Conservation (phyloP, 1,140 invertebrate species). For the Euschistus heros region DNA sequence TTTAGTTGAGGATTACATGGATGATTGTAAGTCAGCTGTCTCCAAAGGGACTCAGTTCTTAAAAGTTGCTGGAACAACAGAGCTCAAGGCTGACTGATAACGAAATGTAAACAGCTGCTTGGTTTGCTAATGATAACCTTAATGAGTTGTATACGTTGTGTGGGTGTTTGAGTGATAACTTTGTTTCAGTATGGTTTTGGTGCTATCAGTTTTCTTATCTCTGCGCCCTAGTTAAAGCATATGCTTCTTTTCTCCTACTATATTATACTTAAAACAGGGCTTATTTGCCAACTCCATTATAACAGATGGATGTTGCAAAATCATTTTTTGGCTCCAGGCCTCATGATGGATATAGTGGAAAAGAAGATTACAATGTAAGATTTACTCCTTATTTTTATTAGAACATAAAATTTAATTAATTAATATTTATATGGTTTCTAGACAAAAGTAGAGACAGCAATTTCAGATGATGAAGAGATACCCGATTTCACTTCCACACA, state of each 20-base stretch:
- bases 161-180: too few relatives aligned
- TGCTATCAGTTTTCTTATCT: neutral
- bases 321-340: conserved; percentile 71
- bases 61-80: too few relatives aligned
- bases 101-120: too few relatives aligned
- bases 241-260: neutral
- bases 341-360: conserved; percentile 78
- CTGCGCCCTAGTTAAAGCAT: neutral
- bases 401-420: neutral
- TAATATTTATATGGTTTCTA: conserved; percentile 30
- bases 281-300: neutral
- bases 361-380: conserved; percentile 65
- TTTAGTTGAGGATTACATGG: too few relatives aligned
- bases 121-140: too few relatives aligned
- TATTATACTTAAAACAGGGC: neutral
- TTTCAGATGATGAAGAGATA: conserved; percentile 68
- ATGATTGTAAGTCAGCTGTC: too few relatives aligned
- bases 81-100: too few relatives aligned
- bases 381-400: neutral
- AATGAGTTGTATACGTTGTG: too few relatives aligned
- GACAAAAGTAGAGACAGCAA: conserved; percentile 64
- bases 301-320: conserved; percentile 70
- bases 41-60: too few relatives aligned
- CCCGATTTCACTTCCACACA: conserved; percentile 39
- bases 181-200: too few relatives aligned